Evolutionary conservation across 2,888 invertebrate genomes (phyloP), one percentile per base, ranked within the genome.

Genomic region (Drosophila merina): DNA sequence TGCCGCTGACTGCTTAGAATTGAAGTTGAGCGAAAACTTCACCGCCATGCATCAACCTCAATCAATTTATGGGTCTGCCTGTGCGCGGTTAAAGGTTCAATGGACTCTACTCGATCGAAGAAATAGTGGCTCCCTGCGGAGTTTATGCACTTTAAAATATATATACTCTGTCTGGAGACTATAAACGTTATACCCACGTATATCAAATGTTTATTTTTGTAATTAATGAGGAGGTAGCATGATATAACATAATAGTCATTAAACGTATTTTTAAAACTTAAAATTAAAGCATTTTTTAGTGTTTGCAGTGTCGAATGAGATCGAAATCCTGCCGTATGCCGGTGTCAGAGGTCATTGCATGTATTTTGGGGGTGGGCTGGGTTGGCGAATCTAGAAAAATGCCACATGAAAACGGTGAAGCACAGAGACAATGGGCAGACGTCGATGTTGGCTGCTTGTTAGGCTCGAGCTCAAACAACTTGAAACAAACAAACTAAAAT

Each of bases 271-370:
- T 1, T 30, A 30, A 7, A 1, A 6, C 30, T 30, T 38, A 6
- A 3, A 20, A 8, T 9, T 44, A 44, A 25, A 44, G 4, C 12
- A 5, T n/a, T 5, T n/a, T 36, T 44, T 25, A 25, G 10, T 62
- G 14, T 48, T 51, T 7, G 4, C n/a, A 2, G 30, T 12, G 25
- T 20, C 25, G 9, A 52, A 31, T 48, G 25, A 31, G 47, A 40
- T 55, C 56, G 30, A 33, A 33, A 68, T 57, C 40, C 28, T 48
- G 28, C 42, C 72, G 36, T 49, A 45, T 45, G 69, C 51, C 87
- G 72, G 72, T 71, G 88, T 84, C 88, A 84, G 69, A 84, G 84
- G 84, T 84, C 88, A 80, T 88, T 81, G 71, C 88, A 78, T 84
- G 84, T 88, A 40, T 40, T 78, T 14, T 14, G 54, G 84, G 88